Evolutionary conservation across 2,113 vertebrate species (phyloP).

Genomic region (Alaudala cheleensis): DNA sequence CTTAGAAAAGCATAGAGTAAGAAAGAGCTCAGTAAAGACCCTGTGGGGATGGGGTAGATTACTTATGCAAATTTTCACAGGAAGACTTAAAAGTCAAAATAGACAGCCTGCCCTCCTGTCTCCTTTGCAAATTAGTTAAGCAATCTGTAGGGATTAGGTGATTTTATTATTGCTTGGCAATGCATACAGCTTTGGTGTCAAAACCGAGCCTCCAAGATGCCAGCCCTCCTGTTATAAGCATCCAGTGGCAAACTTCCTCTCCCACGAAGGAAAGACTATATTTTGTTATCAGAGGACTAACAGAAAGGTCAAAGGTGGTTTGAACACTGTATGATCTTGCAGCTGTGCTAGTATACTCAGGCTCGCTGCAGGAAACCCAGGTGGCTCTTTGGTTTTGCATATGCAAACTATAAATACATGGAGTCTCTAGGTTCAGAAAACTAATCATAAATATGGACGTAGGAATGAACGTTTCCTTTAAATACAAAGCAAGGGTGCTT

Average conservation of each 20-base stretch:
- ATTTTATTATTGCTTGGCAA: neutral
- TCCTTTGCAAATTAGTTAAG: neutral
- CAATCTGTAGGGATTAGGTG: neutral
- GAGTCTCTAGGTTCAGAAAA: neutral
- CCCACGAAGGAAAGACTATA: neutral
- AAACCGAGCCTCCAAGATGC: neutral
- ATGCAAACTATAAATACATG: neutral
- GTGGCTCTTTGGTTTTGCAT: neutral
- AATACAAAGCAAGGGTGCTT: neutral
- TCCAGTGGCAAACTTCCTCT: neutral
- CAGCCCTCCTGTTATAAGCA: neutral
- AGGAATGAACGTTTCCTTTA: neutral
- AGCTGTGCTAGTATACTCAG: neutral
- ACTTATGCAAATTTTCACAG: neutral
- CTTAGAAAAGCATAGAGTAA: neutral
- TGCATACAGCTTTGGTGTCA: neutral
- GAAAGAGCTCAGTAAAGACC: neutral
- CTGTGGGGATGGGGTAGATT: neutral
- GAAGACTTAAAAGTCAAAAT: neutral
- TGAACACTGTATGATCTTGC: neutral
- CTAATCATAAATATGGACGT: neutral
- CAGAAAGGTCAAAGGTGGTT: rapidly evolving
- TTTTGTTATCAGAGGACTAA: neutral
- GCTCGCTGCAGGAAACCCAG: neutral
- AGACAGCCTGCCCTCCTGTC: neutral